These are phyloP conservation scores for Onchidella celtica DNA, from an alignment of 2,888 invertebrate species.

Conservation along the genomic window DNA sequence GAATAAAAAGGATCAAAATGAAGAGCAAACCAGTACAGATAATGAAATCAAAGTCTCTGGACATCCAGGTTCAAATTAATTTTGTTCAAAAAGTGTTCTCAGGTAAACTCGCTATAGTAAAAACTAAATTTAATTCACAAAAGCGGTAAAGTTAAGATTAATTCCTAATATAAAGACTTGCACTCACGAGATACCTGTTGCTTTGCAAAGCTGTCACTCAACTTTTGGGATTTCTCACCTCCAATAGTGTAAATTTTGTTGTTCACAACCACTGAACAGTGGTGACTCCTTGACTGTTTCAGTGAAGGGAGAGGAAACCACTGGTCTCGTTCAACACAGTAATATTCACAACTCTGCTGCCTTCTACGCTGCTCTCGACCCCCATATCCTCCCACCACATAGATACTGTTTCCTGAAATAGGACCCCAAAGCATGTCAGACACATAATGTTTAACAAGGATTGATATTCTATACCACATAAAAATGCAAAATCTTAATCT, in stretches of 20 bases:
- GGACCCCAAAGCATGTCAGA: background rate
- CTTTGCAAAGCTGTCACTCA: no score
- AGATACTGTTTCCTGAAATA: constrained; percentile 17
- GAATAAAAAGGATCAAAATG: no score
- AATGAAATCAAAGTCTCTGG: no score
- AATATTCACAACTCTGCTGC: constrained; percentile 27
- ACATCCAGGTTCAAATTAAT: no score
- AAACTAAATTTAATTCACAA: no score
- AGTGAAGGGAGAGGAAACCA: background rate
- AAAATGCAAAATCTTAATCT: no score
- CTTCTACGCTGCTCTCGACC: background rate
- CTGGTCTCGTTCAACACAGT: background rate
- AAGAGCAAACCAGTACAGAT: no score
- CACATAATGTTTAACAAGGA: background rate
- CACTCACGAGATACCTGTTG: no score
- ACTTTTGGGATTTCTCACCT: constrained; percentile 14
- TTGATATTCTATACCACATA: background rate
- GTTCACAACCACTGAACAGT: constrained; percentile 11
- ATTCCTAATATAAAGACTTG: no score
- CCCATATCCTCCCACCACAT: constrained; percentile 28
- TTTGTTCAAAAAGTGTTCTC: no score
- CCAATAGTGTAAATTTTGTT: constrained; percentile 18
- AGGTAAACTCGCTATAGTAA: no score
- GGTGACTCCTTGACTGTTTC: constrained; percentile 27
- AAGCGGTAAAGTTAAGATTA: no score